phyloP scores from a whole-genome alignment of 2,888 invertebrate species.

The Eurois occulta region DNA sequence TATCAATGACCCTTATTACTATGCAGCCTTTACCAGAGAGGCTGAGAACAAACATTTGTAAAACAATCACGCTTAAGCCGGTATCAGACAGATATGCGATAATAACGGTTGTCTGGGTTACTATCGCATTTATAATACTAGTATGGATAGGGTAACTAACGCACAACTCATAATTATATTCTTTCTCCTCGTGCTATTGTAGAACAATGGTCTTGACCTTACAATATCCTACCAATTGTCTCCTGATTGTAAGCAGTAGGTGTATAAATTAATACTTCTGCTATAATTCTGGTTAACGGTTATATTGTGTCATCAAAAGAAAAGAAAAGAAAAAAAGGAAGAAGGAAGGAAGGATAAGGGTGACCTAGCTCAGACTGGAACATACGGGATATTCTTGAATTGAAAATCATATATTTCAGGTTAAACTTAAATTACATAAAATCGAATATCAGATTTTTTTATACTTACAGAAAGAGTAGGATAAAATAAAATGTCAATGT shows the following conservation, averaged over 20 bases:
- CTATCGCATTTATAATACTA: background rate
- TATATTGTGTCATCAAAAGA: background rate
- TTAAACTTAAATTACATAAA: background rate
- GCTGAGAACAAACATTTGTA: background rate
- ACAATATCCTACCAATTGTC: background rate
- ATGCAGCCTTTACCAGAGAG: background rate
- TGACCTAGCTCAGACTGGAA: background rate
- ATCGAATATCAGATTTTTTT: background rate
- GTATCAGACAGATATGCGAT: background rate
- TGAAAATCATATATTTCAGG: background rate
- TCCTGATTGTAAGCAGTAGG: background rate
- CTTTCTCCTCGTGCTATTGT: no score
- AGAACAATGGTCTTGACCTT: constrained; percentile 5
- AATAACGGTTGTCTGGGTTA: no score
- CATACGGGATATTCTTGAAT: background rate
- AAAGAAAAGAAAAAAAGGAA: no score
- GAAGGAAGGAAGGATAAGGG: no score
- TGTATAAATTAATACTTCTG: no score
- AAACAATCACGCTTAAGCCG: background rate
- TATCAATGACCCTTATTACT: constrained; percentile 27
- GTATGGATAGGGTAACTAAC: background rate
- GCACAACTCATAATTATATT: no score
- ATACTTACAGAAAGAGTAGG: no score
- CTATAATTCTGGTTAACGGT: no score
- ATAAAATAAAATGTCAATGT: no score